Conservation (phyloP, 92 coral and sea anemone species). For the Pocillopora grandis region DNA sequence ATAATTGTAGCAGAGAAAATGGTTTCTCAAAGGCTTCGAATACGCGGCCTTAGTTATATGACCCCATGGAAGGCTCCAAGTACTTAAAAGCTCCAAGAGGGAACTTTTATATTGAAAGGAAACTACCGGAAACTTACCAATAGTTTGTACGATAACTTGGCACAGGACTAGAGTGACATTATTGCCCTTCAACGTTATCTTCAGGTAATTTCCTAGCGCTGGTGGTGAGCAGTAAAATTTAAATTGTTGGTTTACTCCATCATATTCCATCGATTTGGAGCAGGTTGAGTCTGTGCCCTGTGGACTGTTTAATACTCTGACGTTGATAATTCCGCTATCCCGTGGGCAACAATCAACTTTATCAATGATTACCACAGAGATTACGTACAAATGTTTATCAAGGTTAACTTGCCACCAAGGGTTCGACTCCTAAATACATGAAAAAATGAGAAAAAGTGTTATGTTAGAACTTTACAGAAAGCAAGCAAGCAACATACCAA, state of each 20-base stretch:
- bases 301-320: constrained; percentile 2
- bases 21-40: no score
- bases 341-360: constrained; percentile 30
- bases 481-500: background rate
- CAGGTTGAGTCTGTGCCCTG: background rate
- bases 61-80: no score
- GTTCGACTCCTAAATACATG: background rate
- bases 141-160: constrained; percentile 8
- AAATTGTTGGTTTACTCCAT: background rate
- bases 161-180: constrained; percentile 35
- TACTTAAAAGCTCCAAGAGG: no score
- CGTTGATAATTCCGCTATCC: constrained; percentile 3
- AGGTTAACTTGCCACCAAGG: constrained; percentile 40
- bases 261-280: background rate
- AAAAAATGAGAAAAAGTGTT: background rate
- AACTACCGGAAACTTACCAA: constrained; percentile 1
- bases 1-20: no score
- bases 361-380: constrained; percentile 22
- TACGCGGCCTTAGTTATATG: no score
- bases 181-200: constrained; percentile 3
- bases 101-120: background rate
- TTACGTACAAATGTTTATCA: background rate
- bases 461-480: background rate
- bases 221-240: constrained; percentile 21
- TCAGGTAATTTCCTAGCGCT: constrained; percentile 3